These are phyloP conservation scores for Ichneumon xanthorius DNA, from an alignment of 2,888 invertebrate species.

Conservation along the genomic window DNA sequence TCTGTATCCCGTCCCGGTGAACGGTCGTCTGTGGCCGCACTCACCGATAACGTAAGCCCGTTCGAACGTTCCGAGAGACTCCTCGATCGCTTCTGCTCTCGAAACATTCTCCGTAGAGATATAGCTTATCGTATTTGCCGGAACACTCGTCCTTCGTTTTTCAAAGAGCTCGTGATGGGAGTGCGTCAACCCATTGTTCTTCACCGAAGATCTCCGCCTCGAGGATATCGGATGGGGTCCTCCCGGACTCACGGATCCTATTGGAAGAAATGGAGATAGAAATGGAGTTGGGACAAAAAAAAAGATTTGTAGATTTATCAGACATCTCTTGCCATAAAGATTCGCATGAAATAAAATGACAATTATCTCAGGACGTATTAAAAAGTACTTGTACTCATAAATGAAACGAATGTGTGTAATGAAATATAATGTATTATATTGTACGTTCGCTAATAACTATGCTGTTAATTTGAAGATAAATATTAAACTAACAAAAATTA, in stretches of 20 bases:
- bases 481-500: neutral
- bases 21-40: conserved; percentile 81
- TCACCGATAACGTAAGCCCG: conserved; percentile 79
- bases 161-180: conserved; percentile 82
- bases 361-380: too few species aligned
- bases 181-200: conserved; percentile 80
- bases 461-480: too few species aligned
- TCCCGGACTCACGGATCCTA: conserved; percentile 60
- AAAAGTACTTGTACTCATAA: too few species aligned
- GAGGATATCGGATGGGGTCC: conserved; percentile 72
- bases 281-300: neutral
- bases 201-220: conserved; percentile 80
- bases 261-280: neutral
- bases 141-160: conserved; percentile 81
- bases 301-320: neutral
- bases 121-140: conserved; percentile 81
- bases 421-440: too few species aligned
- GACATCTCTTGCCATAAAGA: too few species aligned
- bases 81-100: conserved; percentile 74
- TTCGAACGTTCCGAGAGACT: conserved; percentile 76
- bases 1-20: conserved; percentile 79
- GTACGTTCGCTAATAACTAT: too few species aligned
- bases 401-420: too few species aligned
- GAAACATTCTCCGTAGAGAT: conserved; percentile 82
- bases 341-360: too few species aligned